Evolutionary conservation across 2,888 invertebrate species (phyloP).

Genomic region (Meliscaeva auricollis): DNA sequence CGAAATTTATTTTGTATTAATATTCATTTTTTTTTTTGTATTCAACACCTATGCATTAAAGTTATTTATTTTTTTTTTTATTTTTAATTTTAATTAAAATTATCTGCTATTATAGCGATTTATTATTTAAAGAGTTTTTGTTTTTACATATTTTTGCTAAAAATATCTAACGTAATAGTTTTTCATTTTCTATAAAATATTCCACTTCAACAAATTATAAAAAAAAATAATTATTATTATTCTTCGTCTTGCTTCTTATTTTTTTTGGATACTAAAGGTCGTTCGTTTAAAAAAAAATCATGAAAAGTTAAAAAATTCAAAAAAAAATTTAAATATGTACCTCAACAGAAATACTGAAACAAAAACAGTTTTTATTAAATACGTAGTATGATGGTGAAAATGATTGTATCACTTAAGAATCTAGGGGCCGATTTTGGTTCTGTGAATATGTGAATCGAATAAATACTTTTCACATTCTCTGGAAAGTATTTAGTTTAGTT

Average conservation of each 20-base stretch:
- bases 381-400: too few species aligned
- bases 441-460: too few species aligned
- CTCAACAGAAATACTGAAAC: too few species aligned
- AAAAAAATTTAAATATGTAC: too few species aligned
- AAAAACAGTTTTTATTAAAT: too few species aligned
- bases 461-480: too few species aligned
- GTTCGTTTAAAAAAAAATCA: not conserved
- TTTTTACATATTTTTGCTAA: constrained; percentile 69
- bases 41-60: constrained; percentile 71
- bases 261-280: constrained; percentile 13
- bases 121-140: constrained; percentile 49
- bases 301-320: too few species aligned
- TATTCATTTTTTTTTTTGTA: constrained; percentile 51
- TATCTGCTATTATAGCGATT: constrained; percentile 70
- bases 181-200: constrained; percentile 66
- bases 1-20: constrained; percentile 79
- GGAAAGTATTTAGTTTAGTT: too few species aligned
- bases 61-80: constrained; percentile 11
- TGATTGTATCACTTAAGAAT: too few species aligned
- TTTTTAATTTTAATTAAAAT: constrained; percentile 36
- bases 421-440: too few species aligned
- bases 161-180: constrained; percentile 73
- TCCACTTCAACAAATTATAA: constrained; percentile 54
- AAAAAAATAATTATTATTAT: not conserved
- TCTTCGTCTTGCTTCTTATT: not conserved